Evolutionary conservation across 2,888 invertebrate species (phyloP), one percentile per base, ranked within the genome.

Genomic region (Plebejus argus): DNA sequence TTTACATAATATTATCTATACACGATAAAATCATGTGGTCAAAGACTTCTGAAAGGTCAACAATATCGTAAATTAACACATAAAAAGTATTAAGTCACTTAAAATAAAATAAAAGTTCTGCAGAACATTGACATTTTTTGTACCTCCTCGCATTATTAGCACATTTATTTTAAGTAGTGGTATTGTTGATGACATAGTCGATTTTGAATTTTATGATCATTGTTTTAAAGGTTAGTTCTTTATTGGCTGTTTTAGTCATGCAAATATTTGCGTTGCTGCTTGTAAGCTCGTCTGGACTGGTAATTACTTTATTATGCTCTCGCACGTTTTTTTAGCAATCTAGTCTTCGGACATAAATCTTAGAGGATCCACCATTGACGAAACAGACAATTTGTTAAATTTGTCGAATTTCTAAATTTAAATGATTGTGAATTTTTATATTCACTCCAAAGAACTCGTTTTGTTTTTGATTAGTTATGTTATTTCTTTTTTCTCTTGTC

Each of bases 231-330:
- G 12, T 66, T 66, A 66, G 15, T 66, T 66, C 33, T 28, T 66
- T 3, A 33, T 15, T 28, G 6, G 66, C 28, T 15, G 28, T 66
- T 15, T 66, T 15, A 5, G 66, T 7, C 35, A 45, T 45, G 72
- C 72, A 72, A 45, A 72, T 45, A 72, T 72, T 72, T 72, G 72
- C 3, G 72, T 72, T 72, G n/a, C 23, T n/a, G 72, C 39, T 45
- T 3, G 45, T 45, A 45, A 72, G 45, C 72, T 72, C 72, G 72
- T 72, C 23, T 23, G 12, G 45, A 45, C 72, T 72, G 72, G 72
- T 72, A 72, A 72, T 45, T 72, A 72, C 72, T 39, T 72, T 20
- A 45, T 71, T 39, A 72, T 45, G 20, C 39, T 45, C 23, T 39
- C 72, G 20, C 72, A 45, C n/a, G 12, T 39, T 20, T 66, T 66